Evolutionary conservation across 2,888 invertebrate genomes (phyloP).

Genomic region (Mechanitis mazaeus): DNA sequence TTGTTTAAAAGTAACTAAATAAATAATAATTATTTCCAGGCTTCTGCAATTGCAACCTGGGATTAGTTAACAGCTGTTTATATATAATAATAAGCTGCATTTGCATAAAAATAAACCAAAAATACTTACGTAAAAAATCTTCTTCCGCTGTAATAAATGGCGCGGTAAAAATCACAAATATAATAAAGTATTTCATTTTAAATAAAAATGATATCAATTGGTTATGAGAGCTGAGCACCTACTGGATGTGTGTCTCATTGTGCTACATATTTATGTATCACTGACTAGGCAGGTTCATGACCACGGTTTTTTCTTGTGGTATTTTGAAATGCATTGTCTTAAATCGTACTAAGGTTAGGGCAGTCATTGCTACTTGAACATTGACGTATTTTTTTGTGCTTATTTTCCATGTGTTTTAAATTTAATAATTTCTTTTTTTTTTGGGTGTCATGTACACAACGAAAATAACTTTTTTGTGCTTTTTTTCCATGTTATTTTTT

Average conservation of each 20-base stretch:
- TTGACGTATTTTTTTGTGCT: no score
- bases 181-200: conserved; percentile 44
- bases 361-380: neutral
- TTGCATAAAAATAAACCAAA: conserved; percentile 1
- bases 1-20: no score
- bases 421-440: no score
- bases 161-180: conserved; percentile 42
- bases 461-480: no score
- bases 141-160: conserved; percentile 41
- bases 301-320: conserved; percentile 8
- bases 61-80: no score
- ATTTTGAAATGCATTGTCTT: conserved; percentile 6
- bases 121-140: conserved; percentile 15
- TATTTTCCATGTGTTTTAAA: no score
- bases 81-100: neutral
- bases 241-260: conserved; percentile 44
- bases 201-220: conserved; percentile 28
- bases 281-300: conserved; percentile 22
- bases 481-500: no score
- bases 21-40: no score
- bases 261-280: conserved; percentile 49
- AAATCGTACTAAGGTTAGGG: conserved; percentile 7
- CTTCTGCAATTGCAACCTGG: no score
- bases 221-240: conserved; percentile 44
- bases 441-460: no score